Evolutionary conservation across 1,140 invertebrate species (phyloP), one percentile per base, ranked within the genome.

Genomic region (Drosophila setifemur): DNA sequence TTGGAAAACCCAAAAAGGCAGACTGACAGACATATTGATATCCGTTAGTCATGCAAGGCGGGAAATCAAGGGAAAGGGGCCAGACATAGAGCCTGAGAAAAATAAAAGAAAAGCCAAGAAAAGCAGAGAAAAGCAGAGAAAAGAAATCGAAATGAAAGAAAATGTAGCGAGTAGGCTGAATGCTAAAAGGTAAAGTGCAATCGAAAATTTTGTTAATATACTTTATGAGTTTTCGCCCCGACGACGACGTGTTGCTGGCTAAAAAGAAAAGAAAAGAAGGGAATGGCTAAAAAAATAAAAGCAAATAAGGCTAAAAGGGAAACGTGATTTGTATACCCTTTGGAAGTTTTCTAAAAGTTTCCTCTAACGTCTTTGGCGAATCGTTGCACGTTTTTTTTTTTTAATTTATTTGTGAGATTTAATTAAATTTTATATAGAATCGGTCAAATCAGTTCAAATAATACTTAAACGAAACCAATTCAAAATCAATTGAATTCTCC

Each of bases 181-280:
- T 29, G 45, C 54, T 54, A 50, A 70, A 60, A 78, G 74, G 54
- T 83, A 83, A 78, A 83, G 81, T 83, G 79, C 79, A 83, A 79
- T 83, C 66, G 66, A 83, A 85, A 70, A 79, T 83, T 85, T 83
- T 74, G 58, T 85, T 82, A 73, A 83, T 82, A 73, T 76, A 81
- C 68, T 82, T 82, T 76, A 82, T 76, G 78, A 82, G 72, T 76
- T 73, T 81, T 76, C 45, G 43, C 48, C 60, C 43, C 60, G 70
- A 23, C 42, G 29, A 71, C 63, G 73, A 82, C 73, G 69, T 83
- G 78, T 78, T 78, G 73, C 70, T 66, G 25, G 14, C 37, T 26
- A 48, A 64, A 29, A 28, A 26, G 14, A 58, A 19, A 11, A 16
- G 11, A 25, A 12, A 19, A 26, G 26, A 26, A 18, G 21, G 28